Evolutionary conservation across 2,888 invertebrate genomes (phyloP), one percentile per base, ranked within the genome.

Genomic region (Trissonchulus latispiculum): DNA sequence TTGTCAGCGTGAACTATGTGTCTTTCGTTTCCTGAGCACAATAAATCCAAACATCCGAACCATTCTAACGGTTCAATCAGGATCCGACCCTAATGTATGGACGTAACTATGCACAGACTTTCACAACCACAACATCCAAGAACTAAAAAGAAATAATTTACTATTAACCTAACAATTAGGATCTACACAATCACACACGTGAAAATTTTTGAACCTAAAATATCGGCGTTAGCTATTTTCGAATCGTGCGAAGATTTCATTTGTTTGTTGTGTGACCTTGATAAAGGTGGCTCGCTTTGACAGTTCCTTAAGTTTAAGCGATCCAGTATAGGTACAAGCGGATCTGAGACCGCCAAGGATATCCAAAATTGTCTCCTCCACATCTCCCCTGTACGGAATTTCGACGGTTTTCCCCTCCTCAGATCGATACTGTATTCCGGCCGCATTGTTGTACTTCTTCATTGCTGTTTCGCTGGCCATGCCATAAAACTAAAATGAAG

Each of bases 341-440:
- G 93, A 93, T 3, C 95, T 88, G 15, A 95, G 85, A 0, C 95
- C 95, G 0, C 94, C 94, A 1, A 95, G 86, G 75, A 94, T 89
- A 82, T 95, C 94, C 76, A 90, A 86, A 1, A 93, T 88, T 0
- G 94, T 94, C 0, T 81, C 85, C 67, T 89, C 89, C 0, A 94
- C 92, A 78, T 91, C 89, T 0, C 95, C 95, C 77, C 89, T 87
- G 84, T 92, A 93, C 75, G 90, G 89, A 36, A 93, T 90, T 84
- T 93, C 90, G 0, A 93, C 92, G 0, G 93, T 92, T 85, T 93
- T 94, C 75, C 94, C 94, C 86, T 94, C 94, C 0, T 92, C 91
- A 64, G 93, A 91, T 78, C 93, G 87, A 81, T 90, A 89, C 33
- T 23, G 31, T 23, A 48, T 8, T 3, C 36, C 33, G 75, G 89